Base-by-base conservation (phyloP, 1,140 invertebrate species). In the Mya arenaria region DNA sequence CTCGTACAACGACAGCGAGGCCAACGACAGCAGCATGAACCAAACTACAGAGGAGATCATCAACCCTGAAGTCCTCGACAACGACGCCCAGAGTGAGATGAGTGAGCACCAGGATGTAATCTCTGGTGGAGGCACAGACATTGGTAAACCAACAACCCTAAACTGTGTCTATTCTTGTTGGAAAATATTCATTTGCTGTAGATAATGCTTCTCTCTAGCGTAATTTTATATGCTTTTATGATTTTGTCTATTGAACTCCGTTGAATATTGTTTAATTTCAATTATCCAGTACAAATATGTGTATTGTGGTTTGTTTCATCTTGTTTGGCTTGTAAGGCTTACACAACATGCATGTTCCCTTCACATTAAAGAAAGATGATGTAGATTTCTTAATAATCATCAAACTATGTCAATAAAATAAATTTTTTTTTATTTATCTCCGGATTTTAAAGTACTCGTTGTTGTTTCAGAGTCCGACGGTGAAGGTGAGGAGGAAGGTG, bases 21-120 rank as follows among this genome's bases (percentile, higher is more conserved):
- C 44, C 4, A 73, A 52, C 52, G 79, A 71, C 39, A 74, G 71
- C 63, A 79, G 55, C 36, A 30, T 82, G 13, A 72, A 82, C 32
- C 55, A 82, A 55, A 82, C 69, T 6, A 73, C 60, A 60, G 71
- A 62, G 48, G 86, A 87, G 25, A 85, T 85, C 23, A 69, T 83
- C 25, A 82, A 83, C 44, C 79, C 72, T 10, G 79, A 82, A 37
- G 75, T 56, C 68, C 82, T 85, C 84, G 85, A 83, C 19, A 85
- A 88, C 41, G 90, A 92, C 68, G 90, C 89, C 0, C 85, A 89
- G 25, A 92, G 91, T 88, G 91, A 92, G 66, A 87, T 87, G 30
- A 86, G 84, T 82, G 84, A 83, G 30, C 48, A 77, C 41, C 55
- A 83, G 44, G 32, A 79, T 60, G 37, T 84, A 36, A 63, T 68